Conservation (phyloP, 1,140 invertebrate genomes). For the Cephus cinctus region DNA sequence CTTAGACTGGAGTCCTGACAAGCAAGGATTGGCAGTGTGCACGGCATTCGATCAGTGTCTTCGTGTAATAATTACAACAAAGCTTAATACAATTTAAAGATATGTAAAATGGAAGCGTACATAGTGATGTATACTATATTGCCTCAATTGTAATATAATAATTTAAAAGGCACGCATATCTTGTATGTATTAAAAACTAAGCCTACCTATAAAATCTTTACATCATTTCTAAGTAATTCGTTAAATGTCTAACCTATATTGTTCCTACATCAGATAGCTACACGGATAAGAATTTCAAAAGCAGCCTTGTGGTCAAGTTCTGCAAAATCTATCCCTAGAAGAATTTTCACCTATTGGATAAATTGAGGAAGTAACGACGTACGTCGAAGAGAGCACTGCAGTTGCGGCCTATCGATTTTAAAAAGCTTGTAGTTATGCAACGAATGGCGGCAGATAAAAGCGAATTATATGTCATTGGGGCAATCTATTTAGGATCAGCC, state of each 20-base stretch:
- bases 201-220: too few species aligned
- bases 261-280: too few species aligned
- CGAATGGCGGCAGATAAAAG: constrained; percentile 26
- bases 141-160: neutral
- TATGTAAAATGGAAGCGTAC: neutral
- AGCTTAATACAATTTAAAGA: constrained; percentile 66
- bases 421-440: constrained; percentile 23
- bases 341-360: too few species aligned
- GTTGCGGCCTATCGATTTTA: constrained; percentile 22
- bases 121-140: neutral
- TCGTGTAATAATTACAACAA: constrained; percentile 86
- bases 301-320: too few species aligned
- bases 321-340: too few species aligned
- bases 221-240: too few species aligned
- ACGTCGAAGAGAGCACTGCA: too few species aligned
- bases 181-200: too few species aligned
- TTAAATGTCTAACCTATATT: too few species aligned
- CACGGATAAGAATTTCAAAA: too few species aligned
- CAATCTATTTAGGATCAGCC: constrained; percentile 47
- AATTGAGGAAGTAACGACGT: too few species aligned
- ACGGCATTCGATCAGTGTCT: constrained; percentile 91
- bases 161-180: too few species aligned
- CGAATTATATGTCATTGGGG: constrained; percentile 44
- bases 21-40: constrained; percentile 82
- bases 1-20: constrained; percentile 91